Percentiles rank a stretch among this genome's conserved stretches.
phyloP scores from a whole-genome alignment of 1,140 invertebrate species.

The Wasmannia auropunctata region DNA sequence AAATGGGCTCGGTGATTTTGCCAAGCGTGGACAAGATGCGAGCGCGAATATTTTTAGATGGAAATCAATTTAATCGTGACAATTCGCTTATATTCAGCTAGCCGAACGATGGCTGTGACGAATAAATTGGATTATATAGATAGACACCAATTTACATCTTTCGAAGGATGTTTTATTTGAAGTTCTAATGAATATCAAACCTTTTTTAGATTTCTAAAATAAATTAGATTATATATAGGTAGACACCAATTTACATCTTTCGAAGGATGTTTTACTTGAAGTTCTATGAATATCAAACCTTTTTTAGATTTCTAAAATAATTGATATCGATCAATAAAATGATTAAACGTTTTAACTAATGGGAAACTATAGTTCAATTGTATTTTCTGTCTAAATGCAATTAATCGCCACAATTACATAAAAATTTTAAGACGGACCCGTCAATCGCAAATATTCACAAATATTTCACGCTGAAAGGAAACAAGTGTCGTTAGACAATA shows the following conservation, averaged over 20 bases:
- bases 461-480: neutral
- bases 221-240: too few species aligned
- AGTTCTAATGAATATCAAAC: too few species aligned
- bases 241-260: neutral
- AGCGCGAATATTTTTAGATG: constrained; percentile 5
- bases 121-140: neutral
- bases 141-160: neutral
- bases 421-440: neutral
- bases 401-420: neutral
- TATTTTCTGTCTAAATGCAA: neutral
- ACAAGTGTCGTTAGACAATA: neutral
- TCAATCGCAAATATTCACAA: neutral
- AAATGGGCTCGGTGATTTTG: constrained; percentile 1
- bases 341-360: neutral
- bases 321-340: neutral
- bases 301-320: neutral
- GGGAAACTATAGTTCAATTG: neutral
- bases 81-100: neutral
- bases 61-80: constrained; percentile 8
- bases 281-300: too few species aligned
- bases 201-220: neutral
- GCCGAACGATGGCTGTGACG: neutral
- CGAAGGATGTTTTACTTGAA: neutral
- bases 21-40: neutral
- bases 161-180: neutral